Evolutionary conservation across 2,797 vertebrate species (phyloP).

Genomic region (Ciconia nigra): DNA sequence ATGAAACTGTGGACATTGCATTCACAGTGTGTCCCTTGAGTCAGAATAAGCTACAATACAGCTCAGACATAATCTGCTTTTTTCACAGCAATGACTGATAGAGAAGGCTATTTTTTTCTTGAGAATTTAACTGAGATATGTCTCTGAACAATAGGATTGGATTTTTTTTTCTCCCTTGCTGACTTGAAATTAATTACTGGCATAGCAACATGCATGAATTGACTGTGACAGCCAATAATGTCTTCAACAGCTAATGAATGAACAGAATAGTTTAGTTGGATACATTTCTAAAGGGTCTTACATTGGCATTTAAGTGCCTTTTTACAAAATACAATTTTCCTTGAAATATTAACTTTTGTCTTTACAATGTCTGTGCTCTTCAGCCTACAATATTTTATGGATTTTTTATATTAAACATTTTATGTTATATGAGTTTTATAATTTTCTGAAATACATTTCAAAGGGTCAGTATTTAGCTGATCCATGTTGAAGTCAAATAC

Average conservation of each 20-base stretch:
- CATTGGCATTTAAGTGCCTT: not conserved
- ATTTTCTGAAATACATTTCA: slow-evolving; percentile 25
- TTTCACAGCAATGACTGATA: not conserved
- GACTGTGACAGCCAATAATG: not conserved
- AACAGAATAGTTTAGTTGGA: not conserved
- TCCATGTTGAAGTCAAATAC: slow-evolving; percentile 43
- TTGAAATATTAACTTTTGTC: not conserved
- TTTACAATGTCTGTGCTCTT: not conserved
- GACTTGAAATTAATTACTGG: not conserved
- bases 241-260: not conserved
- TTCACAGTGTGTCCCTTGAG: not conserved
- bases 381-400: not conserved
- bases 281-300: not conserved
- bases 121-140: not conserved
- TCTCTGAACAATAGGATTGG: not conserved
- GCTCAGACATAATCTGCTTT: not conserved
- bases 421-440: not conserved
- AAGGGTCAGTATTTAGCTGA: slow-evolving; percentile 11
- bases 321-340: not conserved
- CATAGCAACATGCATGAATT: not conserved
- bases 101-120: not conserved
- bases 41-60: not conserved
- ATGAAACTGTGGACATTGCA: not conserved
- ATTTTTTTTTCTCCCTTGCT: not conserved
- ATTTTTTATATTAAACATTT: not conserved